Base-by-base conservation (phyloP, 2,113 vertebrate genomes). In the Platichthys stellatus region DNA sequence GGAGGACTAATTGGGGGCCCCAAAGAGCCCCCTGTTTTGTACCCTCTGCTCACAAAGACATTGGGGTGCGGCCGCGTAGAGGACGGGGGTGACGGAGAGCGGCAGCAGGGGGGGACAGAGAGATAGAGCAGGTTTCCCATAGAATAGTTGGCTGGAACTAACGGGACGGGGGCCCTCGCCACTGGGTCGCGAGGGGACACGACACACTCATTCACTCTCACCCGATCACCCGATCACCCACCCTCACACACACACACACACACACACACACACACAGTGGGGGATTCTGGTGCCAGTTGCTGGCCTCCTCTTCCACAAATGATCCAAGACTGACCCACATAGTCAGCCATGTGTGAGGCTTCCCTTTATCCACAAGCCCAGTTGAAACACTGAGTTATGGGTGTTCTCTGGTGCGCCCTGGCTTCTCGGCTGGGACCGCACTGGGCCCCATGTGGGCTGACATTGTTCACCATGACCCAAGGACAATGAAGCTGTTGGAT, bases 1-100 rank as follows among this genome's bases (percentile, higher is more conserved):
- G 93, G 89, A 94, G 90, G 78, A 90, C 95, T 95, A 95, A 95
- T 95, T 95, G 94, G 93, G 93, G 91, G 90, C 89, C 92, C 90
- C 84, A 87, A 85, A 81, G 87, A 88, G 86, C 20, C 89, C 83
- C 82, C 86, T 84, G 92, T 93, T 94, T 94, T 93, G 86, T 93
- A 84, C 84, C 72, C 23, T 3, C 49, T 63, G 69, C 85, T 89
- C 88, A 94, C 92, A 95, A 94, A 95, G 89, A 82, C 89, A 76
- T 87, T 47, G 77, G 90, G 87, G 86, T 89, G 85, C 82, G 80
- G 77, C 72, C 53, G 62, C 51, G 14, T 69, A 82, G 76, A 84
- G 71, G 86, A 75, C 78, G 74, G 86, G 80, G 78, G 82, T 24
- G 69, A 65, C 70, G 69, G 87, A 73, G 60, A 47, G 79, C 47